Evolutionary conservation across 2,888 invertebrate genomes (phyloP), one percentile per base, ranked within the genome.

Genomic region (Apomyelois bistriatella): DNA sequence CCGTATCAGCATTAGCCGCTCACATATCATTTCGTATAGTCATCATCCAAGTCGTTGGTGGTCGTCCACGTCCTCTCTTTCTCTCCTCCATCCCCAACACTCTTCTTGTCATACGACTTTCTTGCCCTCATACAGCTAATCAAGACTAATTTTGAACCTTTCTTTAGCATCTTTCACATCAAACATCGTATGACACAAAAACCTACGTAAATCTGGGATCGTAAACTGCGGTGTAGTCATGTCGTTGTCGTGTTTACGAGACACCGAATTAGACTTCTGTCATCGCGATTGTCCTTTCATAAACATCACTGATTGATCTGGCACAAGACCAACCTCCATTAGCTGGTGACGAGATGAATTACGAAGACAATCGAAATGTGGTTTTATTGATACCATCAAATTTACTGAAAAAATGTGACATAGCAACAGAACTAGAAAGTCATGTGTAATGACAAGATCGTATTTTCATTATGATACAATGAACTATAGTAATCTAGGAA

Each of bases 231-330:
- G 46, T 46, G 46, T 46, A 35, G 32, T 46, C 15, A 46, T 30
- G 52, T 47, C 30, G 22, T n/a, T n/a, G n/a, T 58, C 58, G 54
- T 68, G 65, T 78, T 79, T 74, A 79, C 74, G 79, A 81, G 74
- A 76, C 79, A 78, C 72, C 53, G 70, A 79, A 74, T 80, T 76
- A 83, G 79, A 80, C 72, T 72, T 71, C 72, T 70, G 67, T 74
- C 77, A 70, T 74, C 76, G 62, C 65, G 64, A 69, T 75, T 74
- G 74, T 81, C 79, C 73, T 62, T 62, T 68, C 66, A 68, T 74
- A 73, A 79, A 81, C 76, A 73, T 60, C 61, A 70, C 68, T 72
- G 43, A 52, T 43, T 43, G 43, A 43, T 43, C 52, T 52, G 49
- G 49, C 49, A 50, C n/a, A 1, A 5, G 15, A 40, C 49, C 49